These are phyloP conservation scores for Gymnopithys bicolor DNA, from an alignment of 2,797 vertebrate genomes.

Conservation along the genomic window DNA sequence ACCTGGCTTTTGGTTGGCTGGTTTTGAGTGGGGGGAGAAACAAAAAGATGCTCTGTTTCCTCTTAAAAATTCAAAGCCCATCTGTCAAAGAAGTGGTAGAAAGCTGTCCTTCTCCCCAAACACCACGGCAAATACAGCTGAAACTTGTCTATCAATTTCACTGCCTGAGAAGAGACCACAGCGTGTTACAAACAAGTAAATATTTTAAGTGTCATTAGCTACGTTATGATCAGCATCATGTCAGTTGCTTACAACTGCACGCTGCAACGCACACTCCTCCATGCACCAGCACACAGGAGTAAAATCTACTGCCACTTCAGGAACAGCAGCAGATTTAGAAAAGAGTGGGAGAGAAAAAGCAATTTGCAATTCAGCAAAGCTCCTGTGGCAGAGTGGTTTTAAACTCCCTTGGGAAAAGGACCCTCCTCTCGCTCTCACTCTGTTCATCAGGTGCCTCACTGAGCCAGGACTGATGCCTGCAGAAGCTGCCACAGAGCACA, in stretches of 20 bases:
- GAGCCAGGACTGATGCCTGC: neutral
- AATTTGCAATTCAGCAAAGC: neutral
- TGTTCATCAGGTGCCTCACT: neutral
- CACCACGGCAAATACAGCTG: neutral
- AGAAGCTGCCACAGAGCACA: neutral
- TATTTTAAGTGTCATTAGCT: neutral
- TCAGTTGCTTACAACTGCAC: neutral
- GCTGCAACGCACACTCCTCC: neutral
- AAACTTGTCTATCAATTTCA: neutral
- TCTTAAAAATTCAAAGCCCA: neutral
- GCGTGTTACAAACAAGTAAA: neutral
- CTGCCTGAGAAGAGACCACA: neutral
- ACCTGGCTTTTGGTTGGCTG: neutral
- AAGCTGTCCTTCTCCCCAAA: neutral
- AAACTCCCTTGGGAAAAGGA: neutral
- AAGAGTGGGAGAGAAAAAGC: constrained; percentile 2
- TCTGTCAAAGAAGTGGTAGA: neutral
- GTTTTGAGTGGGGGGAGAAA: neutral
- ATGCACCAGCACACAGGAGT: neutral
- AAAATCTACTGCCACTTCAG: neutral
- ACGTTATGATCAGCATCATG: neutral
- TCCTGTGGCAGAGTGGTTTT: neutral
- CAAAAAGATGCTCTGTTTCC: neutral
- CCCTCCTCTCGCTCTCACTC: neutral
- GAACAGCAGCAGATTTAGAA: constrained; percentile 17